Conservation (phyloP, 2,113 vertebrate species). For the Chitala chitala region DNA sequence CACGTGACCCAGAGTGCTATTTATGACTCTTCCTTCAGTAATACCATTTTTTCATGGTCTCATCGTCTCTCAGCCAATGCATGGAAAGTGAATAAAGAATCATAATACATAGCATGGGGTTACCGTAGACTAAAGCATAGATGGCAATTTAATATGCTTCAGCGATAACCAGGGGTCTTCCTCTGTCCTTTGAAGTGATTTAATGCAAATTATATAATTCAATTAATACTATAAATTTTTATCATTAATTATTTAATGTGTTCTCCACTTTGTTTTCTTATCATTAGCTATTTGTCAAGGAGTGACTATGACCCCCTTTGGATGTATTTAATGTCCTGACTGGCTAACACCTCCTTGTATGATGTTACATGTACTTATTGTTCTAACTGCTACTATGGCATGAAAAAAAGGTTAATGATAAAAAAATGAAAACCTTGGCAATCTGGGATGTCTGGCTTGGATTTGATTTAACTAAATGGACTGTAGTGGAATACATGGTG, state of each 20-base stretch:
- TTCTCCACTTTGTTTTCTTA: neutral
- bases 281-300: neutral
- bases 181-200: constrained; percentile 6
- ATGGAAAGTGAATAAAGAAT: neutral
- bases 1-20: too few species aligned
- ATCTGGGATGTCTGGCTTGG: too few species aligned
- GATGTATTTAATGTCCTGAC: neutral
- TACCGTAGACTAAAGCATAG: neutral
- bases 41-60: neutral
- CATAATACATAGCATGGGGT: neutral
- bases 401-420: too few species aligned
- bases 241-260: constrained; percentile 6
- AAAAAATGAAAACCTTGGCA: too few species aligned
- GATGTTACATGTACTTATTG: too few species aligned
- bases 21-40: too few species aligned
- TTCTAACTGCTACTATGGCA: too few species aligned
- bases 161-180: neutral
- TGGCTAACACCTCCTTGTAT: neutral
- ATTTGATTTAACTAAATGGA: too few species aligned
- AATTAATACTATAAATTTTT: constrained; percentile 1
- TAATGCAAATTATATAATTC: constrained; percentile 7
- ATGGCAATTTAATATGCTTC: neutral
- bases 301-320: neutral
- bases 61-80: neutral
- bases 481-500: too few species aligned